These are phyloP conservation scores for Coenonympha arcania DNA, from an alignment of 2,888 invertebrate genomes.

Conservation along the genomic window DNA sequence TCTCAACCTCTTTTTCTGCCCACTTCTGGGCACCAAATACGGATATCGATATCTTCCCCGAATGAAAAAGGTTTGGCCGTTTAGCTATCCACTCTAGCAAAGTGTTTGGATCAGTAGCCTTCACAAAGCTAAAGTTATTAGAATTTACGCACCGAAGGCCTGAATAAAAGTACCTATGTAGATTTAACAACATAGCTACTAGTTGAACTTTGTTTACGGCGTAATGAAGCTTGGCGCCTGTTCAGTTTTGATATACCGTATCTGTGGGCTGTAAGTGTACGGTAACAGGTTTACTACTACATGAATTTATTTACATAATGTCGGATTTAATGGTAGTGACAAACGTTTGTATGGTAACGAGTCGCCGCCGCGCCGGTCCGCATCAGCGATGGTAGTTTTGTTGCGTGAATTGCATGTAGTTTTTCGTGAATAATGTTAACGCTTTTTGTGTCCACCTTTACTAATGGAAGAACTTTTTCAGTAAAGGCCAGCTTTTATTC, in stretches of 20 bases:
- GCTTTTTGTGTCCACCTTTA: no score
- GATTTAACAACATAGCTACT: neutral
- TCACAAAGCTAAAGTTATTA: no score
- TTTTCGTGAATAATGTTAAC: no score
- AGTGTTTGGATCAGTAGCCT: no score
- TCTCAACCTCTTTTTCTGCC: no score
- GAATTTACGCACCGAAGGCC: neutral
- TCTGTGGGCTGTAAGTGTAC: slow-evolving; percentile 27
- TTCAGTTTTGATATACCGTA: slow-evolving; percentile 27
- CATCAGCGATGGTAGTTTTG: neutral
- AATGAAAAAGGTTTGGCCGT: no score
- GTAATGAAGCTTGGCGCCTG: slow-evolving; percentile 44
- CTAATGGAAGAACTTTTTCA: no score
- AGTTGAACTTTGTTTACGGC: slow-evolving; percentile 39
- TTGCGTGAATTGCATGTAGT: neutral
- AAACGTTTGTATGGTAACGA: slow-evolving; percentile 14
- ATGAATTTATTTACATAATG: slow-evolving; percentile 28
- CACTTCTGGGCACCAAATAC: no score
- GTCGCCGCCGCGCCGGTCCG: neutral
- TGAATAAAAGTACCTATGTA: slow-evolving; percentile 3
- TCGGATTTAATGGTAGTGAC: slow-evolving; percentile 13
- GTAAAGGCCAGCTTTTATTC: no score
- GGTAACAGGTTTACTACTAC: slow-evolving; percentile 19
- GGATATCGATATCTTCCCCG: no score
- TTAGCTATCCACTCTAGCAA: no score